Evolutionary conservation across 2,113 vertebrate genomes (phyloP).

Genomic region (Gadus macrocephalus): DNA sequence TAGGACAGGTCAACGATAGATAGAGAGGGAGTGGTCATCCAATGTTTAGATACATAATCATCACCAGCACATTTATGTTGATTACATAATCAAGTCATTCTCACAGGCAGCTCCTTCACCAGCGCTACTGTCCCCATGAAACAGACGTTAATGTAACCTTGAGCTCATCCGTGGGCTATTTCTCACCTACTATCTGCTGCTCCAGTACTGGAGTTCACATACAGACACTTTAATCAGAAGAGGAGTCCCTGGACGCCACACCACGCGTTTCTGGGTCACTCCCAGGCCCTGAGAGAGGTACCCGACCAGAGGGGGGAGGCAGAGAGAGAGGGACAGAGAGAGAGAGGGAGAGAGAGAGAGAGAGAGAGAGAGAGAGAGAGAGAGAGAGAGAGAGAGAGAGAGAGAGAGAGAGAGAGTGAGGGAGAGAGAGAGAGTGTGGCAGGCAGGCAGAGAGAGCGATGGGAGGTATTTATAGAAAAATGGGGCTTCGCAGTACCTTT

Average conservation of each 20-base stretch:
- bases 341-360: slow-evolving; percentile 28
- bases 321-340: slow-evolving; percentile 41
- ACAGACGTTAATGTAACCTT: slow-evolving; percentile 41
- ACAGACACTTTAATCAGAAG: slow-evolving; percentile 59
- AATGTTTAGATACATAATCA: too few species aligned
- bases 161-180: slow-evolving; percentile 36
- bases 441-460: slow-evolving; percentile 45
- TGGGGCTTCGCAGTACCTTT: slow-evolving; percentile 78
- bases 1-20: too few species aligned
- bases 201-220: slow-evolving; percentile 40
- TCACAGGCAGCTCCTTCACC: background rate
- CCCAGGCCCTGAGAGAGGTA: slow-evolving; percentile 68
- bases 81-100: background rate
- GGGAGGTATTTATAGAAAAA: slow-evolving; percentile 80
- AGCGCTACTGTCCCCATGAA: background rate
- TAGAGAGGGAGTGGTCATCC: too few species aligned
- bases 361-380: slow-evolving; percentile 27
- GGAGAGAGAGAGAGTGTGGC: slow-evolving; percentile 33
- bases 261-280: slow-evolving; percentile 75
- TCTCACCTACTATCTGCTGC: slow-evolving; percentile 34
- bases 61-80: too few species aligned
- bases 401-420: slow-evolving; percentile 21
- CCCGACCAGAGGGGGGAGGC: slow-evolving; percentile 60
- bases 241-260: slow-evolving; percentile 66
- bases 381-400: slow-evolving; percentile 33